Conservation (phyloP, 2,797 vertebrate species). For the Darevskia nairensis region DNA sequence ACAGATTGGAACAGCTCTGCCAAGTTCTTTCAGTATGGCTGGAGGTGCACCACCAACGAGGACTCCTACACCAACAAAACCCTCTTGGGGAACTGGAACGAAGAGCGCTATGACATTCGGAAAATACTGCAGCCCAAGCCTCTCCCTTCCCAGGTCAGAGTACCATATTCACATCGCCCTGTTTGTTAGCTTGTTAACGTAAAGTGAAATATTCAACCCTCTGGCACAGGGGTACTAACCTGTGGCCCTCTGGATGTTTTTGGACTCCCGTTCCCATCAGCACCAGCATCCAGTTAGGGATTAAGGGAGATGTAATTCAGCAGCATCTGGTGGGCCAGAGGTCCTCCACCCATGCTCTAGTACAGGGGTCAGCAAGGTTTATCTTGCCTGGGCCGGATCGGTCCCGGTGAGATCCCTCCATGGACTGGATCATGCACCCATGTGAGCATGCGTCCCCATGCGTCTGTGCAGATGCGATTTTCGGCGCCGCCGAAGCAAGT, state of each 20-base stretch:
- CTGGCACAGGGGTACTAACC: too few species aligned
- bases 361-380: too few species aligned
- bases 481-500: rapidly evolving
- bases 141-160: conserved; percentile 69
- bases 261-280: too few species aligned
- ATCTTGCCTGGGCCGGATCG: too few species aligned
- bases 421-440: too few species aligned
- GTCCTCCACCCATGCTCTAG: too few species aligned
- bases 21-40: conserved; percentile 75
- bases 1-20: conserved; percentile 57
- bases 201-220: background rate
- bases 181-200: conserved; percentile 1
- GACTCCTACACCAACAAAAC: conserved; percentile 64
- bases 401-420: too few species aligned
- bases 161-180: conserved; percentile 6
- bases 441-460: rapidly evolving
- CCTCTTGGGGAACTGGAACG: conserved; percentile 74
- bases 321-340: too few species aligned
- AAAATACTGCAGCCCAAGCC: conserved; percentile 64
- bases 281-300: too few species aligned
- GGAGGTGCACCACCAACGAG: conserved; percentile 73
- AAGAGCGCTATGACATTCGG: conserved; percentile 66
- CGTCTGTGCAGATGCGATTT: too few species aligned
- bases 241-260: too few species aligned
- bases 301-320: too few species aligned